phyloP scores from a whole-genome alignment of 2,797 vertebrate species.

The Micropoecilia bifurca region DNA sequence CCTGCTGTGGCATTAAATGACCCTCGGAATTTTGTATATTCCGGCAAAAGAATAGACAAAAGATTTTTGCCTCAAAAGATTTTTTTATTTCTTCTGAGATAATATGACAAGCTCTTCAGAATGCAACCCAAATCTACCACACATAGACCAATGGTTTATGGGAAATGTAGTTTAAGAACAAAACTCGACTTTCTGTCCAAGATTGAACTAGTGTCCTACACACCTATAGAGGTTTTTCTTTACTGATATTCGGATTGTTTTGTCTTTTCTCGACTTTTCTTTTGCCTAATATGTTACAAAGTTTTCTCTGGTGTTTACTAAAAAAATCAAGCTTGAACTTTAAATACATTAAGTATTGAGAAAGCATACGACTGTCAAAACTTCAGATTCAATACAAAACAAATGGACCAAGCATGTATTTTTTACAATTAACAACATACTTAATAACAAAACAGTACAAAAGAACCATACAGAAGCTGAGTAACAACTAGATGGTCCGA shows the following conservation, averaged over 20 bases:
- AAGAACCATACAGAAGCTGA: background rate
- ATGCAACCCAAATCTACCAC: background rate
- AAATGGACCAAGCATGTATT: background rate
- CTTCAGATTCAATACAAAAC: background rate
- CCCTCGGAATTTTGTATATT: background rate
- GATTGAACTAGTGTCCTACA: background rate
- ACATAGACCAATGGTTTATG: background rate
- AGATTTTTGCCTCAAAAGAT: background rate
- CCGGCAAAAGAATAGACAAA: accelerated
- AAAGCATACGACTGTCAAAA: background rate
- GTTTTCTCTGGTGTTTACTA: background rate
- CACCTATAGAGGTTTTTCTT: background rate
- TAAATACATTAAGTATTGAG: background rate
- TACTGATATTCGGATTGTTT: background rate
- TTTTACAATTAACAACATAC: background rate
- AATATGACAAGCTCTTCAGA: background rate
- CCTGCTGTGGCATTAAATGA: slow-evolving; percentile 12
- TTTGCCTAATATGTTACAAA: background rate
- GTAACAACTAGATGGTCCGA: background rate
- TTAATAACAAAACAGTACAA: background rate
- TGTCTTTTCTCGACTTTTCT: background rate
- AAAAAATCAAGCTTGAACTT: background rate
- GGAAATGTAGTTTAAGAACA: background rate
- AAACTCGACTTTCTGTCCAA: background rate
- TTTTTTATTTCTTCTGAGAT: background rate